A percentile compares a stretch with the other conserved stretches of the same genome.
Evolutionary conservation across 2,888 invertebrate genomes (phyloP).

Genomic region (Andrena minutula): DNA sequence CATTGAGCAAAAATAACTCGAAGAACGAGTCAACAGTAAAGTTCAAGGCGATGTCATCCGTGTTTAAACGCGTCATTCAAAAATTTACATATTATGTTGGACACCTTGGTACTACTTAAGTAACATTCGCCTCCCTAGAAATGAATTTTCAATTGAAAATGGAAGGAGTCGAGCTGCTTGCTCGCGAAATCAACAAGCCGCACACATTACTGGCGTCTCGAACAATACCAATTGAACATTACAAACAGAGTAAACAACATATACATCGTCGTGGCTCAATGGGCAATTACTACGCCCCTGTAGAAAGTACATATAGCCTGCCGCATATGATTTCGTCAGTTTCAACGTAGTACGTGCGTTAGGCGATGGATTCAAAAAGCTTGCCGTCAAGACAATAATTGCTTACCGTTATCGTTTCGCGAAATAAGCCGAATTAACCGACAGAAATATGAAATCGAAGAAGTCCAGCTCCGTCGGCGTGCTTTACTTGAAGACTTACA

Average conservation of each 20-base stretch:
- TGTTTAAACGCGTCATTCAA: background rate
- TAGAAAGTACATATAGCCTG: slow-evolving; percentile 10
- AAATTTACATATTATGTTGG: background rate
- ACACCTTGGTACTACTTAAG: background rate
- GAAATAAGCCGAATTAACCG: slow-evolving; percentile 38
- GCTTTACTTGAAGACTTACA: slow-evolving; percentile 90
- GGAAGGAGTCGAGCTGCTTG: background rate
- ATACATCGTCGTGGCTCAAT: background rate
- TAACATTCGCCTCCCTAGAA: too few species aligned
- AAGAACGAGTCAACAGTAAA: background rate
- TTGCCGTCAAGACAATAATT: background rate
- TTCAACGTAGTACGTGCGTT: background rate
- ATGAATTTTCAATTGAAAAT: too few species aligned
- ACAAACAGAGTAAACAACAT: background rate
- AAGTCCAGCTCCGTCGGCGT: slow-evolving; percentile 87
- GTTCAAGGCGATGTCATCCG: background rate
- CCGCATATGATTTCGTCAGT: slow-evolving; percentile 8
- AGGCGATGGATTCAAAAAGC: slow-evolving; percentile 2
- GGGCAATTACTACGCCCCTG: slow-evolving; percentile 33
- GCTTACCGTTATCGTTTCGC: background rate
- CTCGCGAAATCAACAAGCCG: background rate
- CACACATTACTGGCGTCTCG: background rate
- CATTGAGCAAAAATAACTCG: background rate
- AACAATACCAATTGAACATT: background rate
- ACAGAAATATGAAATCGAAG: slow-evolving; percentile 79